Conservation (phyloP, 1,140 invertebrate genomes). For the Eulimnadia texana region DNA sequence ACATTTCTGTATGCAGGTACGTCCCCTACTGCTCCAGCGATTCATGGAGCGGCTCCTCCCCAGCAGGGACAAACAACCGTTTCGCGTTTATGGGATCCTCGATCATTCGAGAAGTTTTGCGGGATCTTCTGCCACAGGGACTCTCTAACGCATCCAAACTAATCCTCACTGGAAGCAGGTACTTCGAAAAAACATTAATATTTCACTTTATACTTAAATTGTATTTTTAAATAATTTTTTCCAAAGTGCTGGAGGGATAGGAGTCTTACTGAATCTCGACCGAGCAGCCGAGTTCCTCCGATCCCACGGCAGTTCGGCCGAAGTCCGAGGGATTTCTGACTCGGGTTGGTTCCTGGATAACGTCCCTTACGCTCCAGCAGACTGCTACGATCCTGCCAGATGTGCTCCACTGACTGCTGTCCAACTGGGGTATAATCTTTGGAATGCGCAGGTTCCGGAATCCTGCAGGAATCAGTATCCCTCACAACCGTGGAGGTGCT, state of each 20-base stretch:
- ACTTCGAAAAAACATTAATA: no score
- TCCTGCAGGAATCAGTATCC: conserved; percentile 50
- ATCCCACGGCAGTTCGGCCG: conserved; percentile 32
- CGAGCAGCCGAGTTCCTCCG: conserved; percentile 46
- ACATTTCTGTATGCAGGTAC: conserved; percentile 34
- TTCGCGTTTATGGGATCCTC: conserved; percentile 79
- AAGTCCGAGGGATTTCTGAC: conserved; percentile 66
- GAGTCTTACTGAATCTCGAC: conserved; percentile 81
- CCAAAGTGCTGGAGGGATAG: conserved; percentile 83
- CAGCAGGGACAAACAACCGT: conserved; percentile 24
- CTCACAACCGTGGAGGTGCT: conserved; percentile 73
- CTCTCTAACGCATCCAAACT: conserved; percentile 31
- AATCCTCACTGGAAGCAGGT: conserved; percentile 59
- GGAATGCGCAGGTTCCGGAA: conserved; percentile 63
- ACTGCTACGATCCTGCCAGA: conserved; percentile 29
- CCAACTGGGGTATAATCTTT: conserved; percentile 60
- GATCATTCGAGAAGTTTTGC: conserved; percentile 60
- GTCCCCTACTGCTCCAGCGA: conserved; percentile 89
- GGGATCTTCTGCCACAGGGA: conserved; percentile 39
- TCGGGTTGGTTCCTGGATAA: conserved; percentile 90
- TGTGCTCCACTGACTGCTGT: conserved; percentile 47
- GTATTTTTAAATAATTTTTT: conserved; percentile 17
- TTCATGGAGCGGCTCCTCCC: conserved; percentile 69
- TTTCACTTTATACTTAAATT: conserved; percentile 2
- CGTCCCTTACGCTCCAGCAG: conserved; percentile 42